Evolutionary conservation across 1,140 invertebrate species (phyloP).

Genomic region (Subanguina moxae): DNA sequence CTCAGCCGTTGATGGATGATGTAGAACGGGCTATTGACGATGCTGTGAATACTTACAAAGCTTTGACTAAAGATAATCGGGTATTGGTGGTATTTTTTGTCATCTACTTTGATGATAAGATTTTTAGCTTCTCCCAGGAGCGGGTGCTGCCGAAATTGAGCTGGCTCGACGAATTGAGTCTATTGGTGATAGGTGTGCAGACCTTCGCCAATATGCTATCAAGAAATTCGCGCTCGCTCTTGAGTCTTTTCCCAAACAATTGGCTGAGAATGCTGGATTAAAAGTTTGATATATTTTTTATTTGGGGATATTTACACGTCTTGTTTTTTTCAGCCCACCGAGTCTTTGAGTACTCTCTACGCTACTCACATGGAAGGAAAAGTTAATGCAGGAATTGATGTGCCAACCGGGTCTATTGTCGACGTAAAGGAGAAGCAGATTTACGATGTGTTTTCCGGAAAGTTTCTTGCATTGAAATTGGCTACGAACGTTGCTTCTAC

Average conservation of each 20-base stretch:
- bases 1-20: conserved; percentile 98
- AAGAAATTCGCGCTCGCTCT: conserved; percentile 87
- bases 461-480: conserved; percentile 90
- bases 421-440: conserved; percentile 74
- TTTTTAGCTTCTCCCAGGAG: conserved; percentile 81
- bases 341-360: conserved; percentile 83
- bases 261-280: conserved; percentile 88
- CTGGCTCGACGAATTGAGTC: conserved; percentile 77
- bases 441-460: conserved; percentile 78
- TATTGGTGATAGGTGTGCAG: conserved; percentile 83
- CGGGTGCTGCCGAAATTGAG: conserved; percentile 89
- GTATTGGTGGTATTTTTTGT: conserved; percentile 16
- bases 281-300: conserved; percentile 62
- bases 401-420: conserved; percentile 70
- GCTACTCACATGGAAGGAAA: conserved; percentile 84
- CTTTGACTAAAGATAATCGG: conserved; percentile 66
- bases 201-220: conserved; percentile 92
- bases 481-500: conserved; percentile 85
- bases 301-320: neutral
- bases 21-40: conserved; percentile 96
- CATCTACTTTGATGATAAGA: conserved; percentile 47
- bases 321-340: conserved; percentile 66
- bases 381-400: conserved; percentile 78
- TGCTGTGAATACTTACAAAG: conserved; percentile 96
- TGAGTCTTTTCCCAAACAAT: conserved; percentile 80